phyloP scores from a whole-genome alignment of 2,888 invertebrate genomes.

The Xanthia togata region DNA sequence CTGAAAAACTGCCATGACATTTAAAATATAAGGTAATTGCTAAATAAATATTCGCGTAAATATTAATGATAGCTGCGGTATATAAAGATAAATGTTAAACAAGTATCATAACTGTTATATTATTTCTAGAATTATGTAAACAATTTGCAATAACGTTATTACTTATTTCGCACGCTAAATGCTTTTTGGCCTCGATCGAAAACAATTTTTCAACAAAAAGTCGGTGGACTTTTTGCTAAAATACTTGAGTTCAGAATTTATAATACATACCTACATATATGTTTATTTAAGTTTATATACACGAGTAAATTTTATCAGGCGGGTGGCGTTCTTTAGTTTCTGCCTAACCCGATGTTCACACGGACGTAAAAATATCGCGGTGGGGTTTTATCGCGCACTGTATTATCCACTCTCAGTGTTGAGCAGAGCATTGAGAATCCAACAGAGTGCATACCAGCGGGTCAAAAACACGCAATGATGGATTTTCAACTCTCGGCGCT shows the following conservation, averaged over 20 bases:
- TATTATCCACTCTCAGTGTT: no score
- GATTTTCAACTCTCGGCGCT: no score
- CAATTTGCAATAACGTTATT: conserved; percentile 34
- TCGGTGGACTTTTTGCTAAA: not conserved
- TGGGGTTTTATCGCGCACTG: no score
- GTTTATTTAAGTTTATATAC: no score
- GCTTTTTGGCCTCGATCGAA: conserved; percentile 37
- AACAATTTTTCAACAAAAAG: not conserved
- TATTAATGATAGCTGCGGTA: conserved; percentile 18
- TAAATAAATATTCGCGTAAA: conserved; percentile 35
- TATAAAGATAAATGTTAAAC: conserved; percentile 41
- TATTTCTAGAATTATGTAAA: conserved; percentile 31
- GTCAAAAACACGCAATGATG: no score
- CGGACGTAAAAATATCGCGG: no score
- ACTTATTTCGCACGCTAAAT: conserved; percentile 15
- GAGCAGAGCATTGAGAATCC: no score
- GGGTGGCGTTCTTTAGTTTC: no score
- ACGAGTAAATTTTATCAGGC: no score
- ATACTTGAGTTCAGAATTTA: not conserved
- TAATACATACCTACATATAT: no score
- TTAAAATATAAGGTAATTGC: conserved; percentile 44
- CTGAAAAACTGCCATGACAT: conserved; percentile 46
- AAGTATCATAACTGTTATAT: conserved; percentile 46
- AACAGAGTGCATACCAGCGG: no score
- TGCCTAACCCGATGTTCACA: no score